A percentile compares a stretch with the other conserved stretches of the same genome.
phyloP scores from a whole-genome alignment of 2,888 invertebrate genomes.

The Zonitis immaculata region DNA sequence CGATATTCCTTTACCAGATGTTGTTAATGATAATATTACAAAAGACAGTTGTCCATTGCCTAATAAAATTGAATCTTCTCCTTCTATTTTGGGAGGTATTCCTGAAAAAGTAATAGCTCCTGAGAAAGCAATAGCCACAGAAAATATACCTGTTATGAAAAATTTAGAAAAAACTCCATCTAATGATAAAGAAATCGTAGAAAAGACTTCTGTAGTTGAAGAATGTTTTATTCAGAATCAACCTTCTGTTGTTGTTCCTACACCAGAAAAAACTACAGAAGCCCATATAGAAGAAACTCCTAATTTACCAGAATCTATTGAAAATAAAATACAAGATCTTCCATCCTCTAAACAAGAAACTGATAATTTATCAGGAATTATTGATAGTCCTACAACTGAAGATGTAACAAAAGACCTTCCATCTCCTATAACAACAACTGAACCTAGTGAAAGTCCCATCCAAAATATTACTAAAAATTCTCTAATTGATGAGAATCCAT shows the following conservation, averaged over 20 bases:
- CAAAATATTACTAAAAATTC: neutral
- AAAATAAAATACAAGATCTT: too few relatives aligned
- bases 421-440: neutral
- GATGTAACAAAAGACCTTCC: neutral
- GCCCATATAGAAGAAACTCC: slow-evolving; percentile 9
- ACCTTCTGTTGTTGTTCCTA: neutral
- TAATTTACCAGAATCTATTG: slow-evolving; percentile 3
- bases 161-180: neutral
- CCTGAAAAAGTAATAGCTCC: neutral
- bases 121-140: neutral
- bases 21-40: neutral
- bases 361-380: neutral
- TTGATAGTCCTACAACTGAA: neutral
- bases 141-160: neutral
- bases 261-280: neutral
- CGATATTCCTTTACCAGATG: slow-evolving; percentile 4
- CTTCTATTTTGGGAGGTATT: slow-evolving; percentile 9
- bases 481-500: neutral
- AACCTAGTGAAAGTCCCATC: slow-evolving; percentile 12
- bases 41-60: neutral
- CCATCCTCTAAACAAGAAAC: slow-evolving; percentile 2
- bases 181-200: neutral
- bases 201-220: neutral
- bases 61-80: slow-evolving; percentile 5
- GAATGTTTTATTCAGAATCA: neutral